Base-by-base conservation (phyloP, 2,797 vertebrate genomes). In the Tangara arthus region DNA sequence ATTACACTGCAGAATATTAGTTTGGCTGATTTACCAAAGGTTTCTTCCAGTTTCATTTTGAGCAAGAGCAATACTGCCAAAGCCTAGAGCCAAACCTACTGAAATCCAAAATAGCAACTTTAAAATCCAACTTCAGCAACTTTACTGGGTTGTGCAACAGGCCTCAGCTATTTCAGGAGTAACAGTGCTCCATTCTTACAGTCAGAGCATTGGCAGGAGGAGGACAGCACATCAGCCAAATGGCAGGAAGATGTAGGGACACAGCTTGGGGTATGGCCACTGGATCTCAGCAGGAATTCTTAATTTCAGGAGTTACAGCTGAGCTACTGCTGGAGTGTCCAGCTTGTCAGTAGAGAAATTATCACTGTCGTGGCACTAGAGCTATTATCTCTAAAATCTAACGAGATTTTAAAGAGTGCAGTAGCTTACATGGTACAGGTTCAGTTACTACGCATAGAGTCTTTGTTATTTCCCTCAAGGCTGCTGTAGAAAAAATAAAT, bases 291-390 rank as follows among this genome's bases (percentile, higher is more conserved):
- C 56, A 88, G 76, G 41, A 56, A 41, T 70, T 56, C 47, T 49
- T 60, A 34, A 82, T 53, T 90, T 41, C 37, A 28, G 26, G 22
- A 88, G 47, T 55, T 86, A 81, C 64, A 88, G 60, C 12, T 52
- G 34, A 91, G 82, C 88, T 87, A n/a, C 46, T 59, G 71, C 47
- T 79, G 27, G 19, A 65, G 28, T 4, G 23, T 19, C 52, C 52
- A 57, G 84, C 42, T 61, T 95, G 84, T 77, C 91, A 95, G 80
- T 77, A 87, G 52, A 69, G 56, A 49, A 73, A 80, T 88, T 80
- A 93, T 35, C 90, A 34, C 93, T 50, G 56, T 46, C 15, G 4
- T 46, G 64, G 52, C 71, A 79, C 44, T 11, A 6, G 42, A 55
- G 37, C 75, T 63, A 18, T 42, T 61, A 65, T 57, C 46, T 87